These are phyloP conservation scores for Arizona elegans DNA, from an alignment of 2,113 vertebrate genomes.

Conservation along the genomic window DNA sequence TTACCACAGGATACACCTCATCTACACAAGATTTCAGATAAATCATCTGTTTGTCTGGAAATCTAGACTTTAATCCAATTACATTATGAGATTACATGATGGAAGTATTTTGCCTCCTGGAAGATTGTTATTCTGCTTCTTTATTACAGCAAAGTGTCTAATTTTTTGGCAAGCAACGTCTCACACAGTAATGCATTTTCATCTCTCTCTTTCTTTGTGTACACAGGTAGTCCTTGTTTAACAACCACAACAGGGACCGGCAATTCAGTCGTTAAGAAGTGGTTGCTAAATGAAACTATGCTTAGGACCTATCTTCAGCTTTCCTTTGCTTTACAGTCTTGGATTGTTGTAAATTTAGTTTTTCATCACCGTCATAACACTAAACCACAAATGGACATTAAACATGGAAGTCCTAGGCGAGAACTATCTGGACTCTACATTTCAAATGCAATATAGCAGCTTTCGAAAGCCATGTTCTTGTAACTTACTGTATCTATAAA, in stretches of 20 bases:
- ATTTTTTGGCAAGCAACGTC: background rate
- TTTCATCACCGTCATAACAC: background rate
- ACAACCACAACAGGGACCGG: background rate
- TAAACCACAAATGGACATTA: background rate
- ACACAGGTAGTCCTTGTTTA: background rate
- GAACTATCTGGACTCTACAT: background rate
- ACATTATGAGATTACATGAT: background rate
- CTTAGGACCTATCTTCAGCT: background rate
- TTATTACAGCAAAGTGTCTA: background rate
- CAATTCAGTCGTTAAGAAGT: background rate
- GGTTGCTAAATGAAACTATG: background rate
- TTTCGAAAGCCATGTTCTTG: conserved; percentile 22
- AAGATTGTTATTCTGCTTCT: background rate
- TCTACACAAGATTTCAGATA: background rate
- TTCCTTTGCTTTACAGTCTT: background rate
- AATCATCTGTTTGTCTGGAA: background rate
- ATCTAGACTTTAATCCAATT: background rate
- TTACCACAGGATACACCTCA: background rate
- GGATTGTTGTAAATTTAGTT: background rate
- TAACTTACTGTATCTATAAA: conserved; percentile 36
- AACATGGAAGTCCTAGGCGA: background rate
- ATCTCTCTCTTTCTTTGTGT: conserved; percentile 17
- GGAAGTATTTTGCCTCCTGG: background rate
- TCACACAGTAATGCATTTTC: conserved; percentile 37
- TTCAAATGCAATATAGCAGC: background rate